These are phyloP conservation scores for Sebastes nivosus DNA, from an alignment of 2,797 vertebrate species.

Conservation along the genomic window DNA sequence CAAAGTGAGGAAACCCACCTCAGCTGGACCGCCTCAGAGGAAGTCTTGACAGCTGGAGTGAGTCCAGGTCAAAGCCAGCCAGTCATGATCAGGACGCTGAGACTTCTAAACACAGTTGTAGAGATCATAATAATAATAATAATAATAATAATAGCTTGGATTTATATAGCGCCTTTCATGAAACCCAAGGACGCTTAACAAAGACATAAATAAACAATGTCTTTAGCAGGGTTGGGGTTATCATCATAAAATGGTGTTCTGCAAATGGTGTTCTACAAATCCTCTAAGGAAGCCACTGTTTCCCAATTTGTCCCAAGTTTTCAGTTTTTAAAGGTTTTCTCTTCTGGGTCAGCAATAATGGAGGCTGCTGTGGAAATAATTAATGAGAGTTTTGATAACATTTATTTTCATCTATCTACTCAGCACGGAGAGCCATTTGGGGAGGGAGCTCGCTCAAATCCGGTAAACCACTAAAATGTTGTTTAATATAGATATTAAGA, in stretches of 20 bases:
- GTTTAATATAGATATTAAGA: neutral
- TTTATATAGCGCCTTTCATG: too few relatives aligned
- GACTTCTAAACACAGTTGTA: neutral
- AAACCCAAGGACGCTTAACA: too few relatives aligned
- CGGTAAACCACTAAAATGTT: neutral
- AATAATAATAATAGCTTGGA: too few relatives aligned
- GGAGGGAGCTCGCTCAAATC: neutral
- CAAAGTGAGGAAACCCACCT: constrained; percentile 40
- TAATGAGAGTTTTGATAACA: neutral
- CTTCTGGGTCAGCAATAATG: constrained; percentile 1
- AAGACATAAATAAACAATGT: too few relatives aligned
- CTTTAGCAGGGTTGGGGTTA: too few relatives aligned
- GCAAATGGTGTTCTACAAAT: neutral
- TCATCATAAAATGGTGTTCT: too few relatives aligned
- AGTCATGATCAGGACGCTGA: neutral
- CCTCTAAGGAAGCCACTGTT: neutral
- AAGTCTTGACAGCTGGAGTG: constrained; percentile 20
- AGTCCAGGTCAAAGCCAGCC: neutral
- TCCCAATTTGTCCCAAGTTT: neutral
- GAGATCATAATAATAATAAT: neutral
- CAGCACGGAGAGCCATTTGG: neutral
- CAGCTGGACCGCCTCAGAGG: constrained; percentile 16
- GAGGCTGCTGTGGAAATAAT: constrained; percentile 11
- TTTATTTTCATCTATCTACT: neutral
- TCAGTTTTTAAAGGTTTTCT: neutral